Evolutionary conservation across 2,797 vertebrate genomes (phyloP).

Genomic region (Ibycter americanus): DNA sequence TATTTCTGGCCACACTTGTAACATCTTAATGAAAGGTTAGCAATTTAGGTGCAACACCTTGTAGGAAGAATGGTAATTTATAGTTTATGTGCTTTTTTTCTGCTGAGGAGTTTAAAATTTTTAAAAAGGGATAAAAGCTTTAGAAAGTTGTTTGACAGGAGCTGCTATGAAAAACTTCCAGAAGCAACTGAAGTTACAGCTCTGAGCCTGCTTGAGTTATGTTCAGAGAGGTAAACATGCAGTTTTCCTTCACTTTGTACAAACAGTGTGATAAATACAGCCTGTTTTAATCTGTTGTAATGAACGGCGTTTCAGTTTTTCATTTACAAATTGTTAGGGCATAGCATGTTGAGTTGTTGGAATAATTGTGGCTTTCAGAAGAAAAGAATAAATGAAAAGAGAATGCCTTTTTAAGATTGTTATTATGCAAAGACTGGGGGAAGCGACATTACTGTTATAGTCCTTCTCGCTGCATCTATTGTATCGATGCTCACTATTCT

Average conservation of each 20-base stretch:
- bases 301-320: neutral
- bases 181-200: neutral
- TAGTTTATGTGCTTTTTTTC: neutral
- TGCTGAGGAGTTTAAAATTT: neutral
- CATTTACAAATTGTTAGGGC: slow-evolving; percentile 2
- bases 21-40: neutral
- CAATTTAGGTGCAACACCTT: neutral
- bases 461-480: neutral
- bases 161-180: neutral
- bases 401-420: slow-evolving; percentile 6
- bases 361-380: slow-evolving; percentile 50
- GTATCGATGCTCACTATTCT: neutral
- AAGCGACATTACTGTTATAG: neutral
- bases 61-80: neutral
- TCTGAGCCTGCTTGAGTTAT: neutral
- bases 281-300: slow-evolving; percentile 13
- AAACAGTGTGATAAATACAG: neutral
- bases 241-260: neutral
- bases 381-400: neutral
- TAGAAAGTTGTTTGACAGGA: neutral
- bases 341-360: neutral
- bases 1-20: accelerated
- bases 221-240: neutral
- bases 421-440: slow-evolving; percentile 1
- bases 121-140: neutral